Evolutionary conservation across 1,140 invertebrate genomes (phyloP), one percentile per base, ranked within the genome.

Genomic region (Procambarus virginalis): DNA sequence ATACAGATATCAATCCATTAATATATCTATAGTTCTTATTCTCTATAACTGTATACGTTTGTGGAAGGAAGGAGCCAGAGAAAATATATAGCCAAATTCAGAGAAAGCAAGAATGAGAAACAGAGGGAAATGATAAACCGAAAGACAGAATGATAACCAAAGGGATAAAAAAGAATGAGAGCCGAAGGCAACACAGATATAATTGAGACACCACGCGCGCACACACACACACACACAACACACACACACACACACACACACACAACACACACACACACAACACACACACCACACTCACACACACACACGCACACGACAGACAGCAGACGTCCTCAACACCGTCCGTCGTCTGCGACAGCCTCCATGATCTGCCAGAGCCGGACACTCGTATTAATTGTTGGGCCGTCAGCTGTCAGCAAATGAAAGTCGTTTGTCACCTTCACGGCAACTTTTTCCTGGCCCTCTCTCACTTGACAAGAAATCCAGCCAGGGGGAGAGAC

Each of bases 391-490:
- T 89, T 89, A 89, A 89, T 89, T 89, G 88, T 89, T 68, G 88
- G 88, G 82, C 81, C 88, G 88, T 89, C 88, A 89, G 88, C 88
- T 89, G 88, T 89, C 88, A 89, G 81, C 81, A 89, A 89, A 89
- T 89, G 88, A 89, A 89, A 89, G 88, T 89, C 88, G 88, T 89
- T 84, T 84, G 82, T 89, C 88, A 89, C 88, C 88, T 89, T 89
- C 88, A 77, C 88, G 82, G 81, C 88, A 89, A 84, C 81, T 89
- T 89, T 89, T 89, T 89, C 88, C 75, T 51, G 77, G 34, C 34
- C 73, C 86, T 83, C 88, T 84, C 88, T 84, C 88, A 79, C 82
- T 84, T 84, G 88, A 84, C 88, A 89, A 89, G 88, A 89, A 89
- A 89, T 89, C 88, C 88, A 84, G 64, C 10, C 60, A 20, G 60